Percentiles rank a stretch among this genome's conserved stretches.
Conservation (phyloP, 2,797 vertebrate species). For the Cossypha caffra region DNA sequence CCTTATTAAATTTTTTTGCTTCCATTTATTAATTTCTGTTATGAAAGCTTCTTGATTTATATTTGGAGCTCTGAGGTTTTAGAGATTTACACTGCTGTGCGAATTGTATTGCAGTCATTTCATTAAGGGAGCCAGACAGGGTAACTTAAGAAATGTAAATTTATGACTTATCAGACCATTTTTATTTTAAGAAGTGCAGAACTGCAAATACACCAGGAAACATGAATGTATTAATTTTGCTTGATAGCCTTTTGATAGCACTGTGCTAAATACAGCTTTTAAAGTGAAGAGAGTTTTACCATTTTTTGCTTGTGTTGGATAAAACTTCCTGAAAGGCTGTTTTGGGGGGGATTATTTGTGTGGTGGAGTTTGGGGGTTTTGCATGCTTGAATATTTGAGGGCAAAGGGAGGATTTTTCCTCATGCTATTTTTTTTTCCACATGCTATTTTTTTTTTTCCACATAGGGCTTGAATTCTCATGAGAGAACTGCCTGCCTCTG, state of each 20-base stretch:
- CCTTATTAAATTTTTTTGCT: constrained; percentile 15
- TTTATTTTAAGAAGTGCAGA: constrained; percentile 33
- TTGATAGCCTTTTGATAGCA: neutral
- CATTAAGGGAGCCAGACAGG: neutral
- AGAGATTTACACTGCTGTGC: neutral
- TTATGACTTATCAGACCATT: neutral
- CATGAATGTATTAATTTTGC: neutral
- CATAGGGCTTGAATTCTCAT: neutral
- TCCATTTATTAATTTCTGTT: constrained; percentile 20
- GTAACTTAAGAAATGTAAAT: constrained; percentile 16
- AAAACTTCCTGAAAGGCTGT: neutral
- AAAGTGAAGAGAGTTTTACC: neutral
- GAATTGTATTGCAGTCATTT: neutral
- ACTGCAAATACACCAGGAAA: neutral
- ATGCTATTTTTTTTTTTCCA: neutral
- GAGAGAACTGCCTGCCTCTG: neutral
- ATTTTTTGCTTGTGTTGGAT: neutral
- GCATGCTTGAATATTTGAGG: neutral
- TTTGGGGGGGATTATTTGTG: neutral
- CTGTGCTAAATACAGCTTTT: neutral
- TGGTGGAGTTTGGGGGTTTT: neutral
- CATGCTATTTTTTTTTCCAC: neutral
- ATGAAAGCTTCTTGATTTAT: constrained; percentile 9
- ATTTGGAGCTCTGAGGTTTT: neutral
- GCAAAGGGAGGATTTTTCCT: neutral